Conservation (phyloP, 2,797 vertebrate genomes). For the Clarias platycephalus region DNA sequence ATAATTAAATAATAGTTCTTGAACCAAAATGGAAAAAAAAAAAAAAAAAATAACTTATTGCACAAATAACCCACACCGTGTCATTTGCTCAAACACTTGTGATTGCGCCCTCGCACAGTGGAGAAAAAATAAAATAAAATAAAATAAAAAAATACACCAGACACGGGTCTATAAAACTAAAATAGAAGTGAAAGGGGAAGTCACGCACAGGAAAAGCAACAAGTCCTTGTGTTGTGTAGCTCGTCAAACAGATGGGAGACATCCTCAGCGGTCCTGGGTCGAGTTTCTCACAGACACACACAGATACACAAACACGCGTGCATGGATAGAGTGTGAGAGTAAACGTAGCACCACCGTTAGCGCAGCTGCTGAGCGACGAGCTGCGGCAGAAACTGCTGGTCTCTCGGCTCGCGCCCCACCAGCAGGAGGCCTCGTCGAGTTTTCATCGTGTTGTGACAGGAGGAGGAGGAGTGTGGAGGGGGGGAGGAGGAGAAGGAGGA, state of each 20-base stretch:
- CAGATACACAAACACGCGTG: neutral
- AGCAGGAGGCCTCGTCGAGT: slow-evolving; percentile 45
- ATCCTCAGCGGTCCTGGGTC: slow-evolving; percentile 23
- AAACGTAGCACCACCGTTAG: slow-evolving; percentile 58
- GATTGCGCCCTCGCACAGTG: neutral
- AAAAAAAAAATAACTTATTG: slow-evolving; percentile 81
- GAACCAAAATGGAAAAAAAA: slow-evolving; percentile 62
- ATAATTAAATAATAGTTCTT: slow-evolving; percentile 86
- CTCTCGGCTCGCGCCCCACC: slow-evolving; percentile 50
- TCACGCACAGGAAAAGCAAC: slow-evolving; percentile 8
- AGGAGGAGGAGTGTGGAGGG: neutral
- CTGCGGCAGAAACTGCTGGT: slow-evolving; percentile 47
- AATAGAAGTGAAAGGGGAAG: slow-evolving; percentile 38
- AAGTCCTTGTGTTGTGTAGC: slow-evolving; percentile 65
- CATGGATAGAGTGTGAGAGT: slow-evolving; percentile 36
- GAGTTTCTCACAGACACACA: neutral
- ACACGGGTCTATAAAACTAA: slow-evolving; percentile 45
- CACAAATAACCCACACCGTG: slow-evolving; percentile 77
- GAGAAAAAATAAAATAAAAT: neutral
- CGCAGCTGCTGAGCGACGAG: slow-evolving; percentile 49
- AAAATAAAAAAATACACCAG: neutral
- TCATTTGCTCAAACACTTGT: slow-evolving; percentile 12
- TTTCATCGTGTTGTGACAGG: slow-evolving; percentile 49
- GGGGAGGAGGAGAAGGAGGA: slow-evolving; percentile 22
- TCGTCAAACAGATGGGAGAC: slow-evolving; percentile 48